phyloP scores from a whole-genome alignment of 2,888 invertebrate species.

The Cryptocephalus primarius region DNA sequence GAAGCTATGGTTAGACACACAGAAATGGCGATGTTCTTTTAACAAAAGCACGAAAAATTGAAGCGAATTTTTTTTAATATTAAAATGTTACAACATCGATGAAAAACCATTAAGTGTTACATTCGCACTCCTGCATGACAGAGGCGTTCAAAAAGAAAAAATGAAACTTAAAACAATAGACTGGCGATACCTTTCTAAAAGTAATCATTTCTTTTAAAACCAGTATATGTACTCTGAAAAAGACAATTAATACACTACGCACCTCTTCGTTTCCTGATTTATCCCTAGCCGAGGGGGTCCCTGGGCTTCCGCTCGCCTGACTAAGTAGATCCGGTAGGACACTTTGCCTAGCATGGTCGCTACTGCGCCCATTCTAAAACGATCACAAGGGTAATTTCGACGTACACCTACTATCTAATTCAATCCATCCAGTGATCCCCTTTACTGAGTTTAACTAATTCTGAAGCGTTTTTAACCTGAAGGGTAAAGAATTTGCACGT shows the following conservation, averaged over 20 bases:
- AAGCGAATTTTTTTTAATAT: neutral
- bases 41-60: neutral
- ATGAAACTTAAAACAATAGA: too few species aligned
- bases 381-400: slow-evolving; percentile 1
- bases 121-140: too few species aligned
- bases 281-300: slow-evolving; percentile 79
- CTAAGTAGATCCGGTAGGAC: slow-evolving; percentile 93
- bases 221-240: too few species aligned
- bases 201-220: too few species aligned
- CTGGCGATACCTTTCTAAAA: too few species aligned
- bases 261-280: slow-evolving; percentile 89
- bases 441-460: too few species aligned
- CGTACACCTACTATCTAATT: too few species aligned
- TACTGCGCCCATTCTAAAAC: slow-evolving; percentile 37
- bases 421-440: too few species aligned
- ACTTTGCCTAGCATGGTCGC: slow-evolving; percentile 66
- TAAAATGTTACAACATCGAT: neutral
- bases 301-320: slow-evolving; percentile 68
- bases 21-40: neutral
- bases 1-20: too few species aligned
- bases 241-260: slow-evolving; percentile 30
- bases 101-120: too few species aligned
- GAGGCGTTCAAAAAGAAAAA: too few species aligned
- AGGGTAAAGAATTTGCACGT: neutral
- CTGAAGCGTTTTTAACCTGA: too few species aligned